Conservation (phyloP, 2,113 vertebrate species). For the Numida meleagris region DNA sequence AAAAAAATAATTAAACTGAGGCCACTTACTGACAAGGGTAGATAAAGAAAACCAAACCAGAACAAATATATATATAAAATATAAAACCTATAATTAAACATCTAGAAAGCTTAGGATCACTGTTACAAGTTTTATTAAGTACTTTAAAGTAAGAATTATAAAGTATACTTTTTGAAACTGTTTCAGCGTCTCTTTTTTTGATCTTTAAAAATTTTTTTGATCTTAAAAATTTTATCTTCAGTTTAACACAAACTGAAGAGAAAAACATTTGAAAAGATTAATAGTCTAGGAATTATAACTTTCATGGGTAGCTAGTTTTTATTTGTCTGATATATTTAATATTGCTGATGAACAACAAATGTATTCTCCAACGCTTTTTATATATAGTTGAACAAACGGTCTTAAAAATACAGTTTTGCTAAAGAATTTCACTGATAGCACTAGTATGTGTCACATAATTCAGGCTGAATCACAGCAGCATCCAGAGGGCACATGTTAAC, state of each 20-base stretch:
- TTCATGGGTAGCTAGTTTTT: not conserved
- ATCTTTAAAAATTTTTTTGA: not conserved
- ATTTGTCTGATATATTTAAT: not conserved
- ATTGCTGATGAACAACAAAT: not conserved
- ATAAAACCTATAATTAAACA: not conserved
- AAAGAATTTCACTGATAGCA: not conserved
- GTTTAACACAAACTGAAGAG: not conserved
- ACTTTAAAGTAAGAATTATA: not conserved
- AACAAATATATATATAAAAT: not conserved
- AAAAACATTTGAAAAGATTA: not conserved
- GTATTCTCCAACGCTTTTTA: not conserved
- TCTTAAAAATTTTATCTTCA: not conserved
- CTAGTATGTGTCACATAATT: not conserved
- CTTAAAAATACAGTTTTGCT: not conserved
- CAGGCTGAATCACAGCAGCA: not conserved
- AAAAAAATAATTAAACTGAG: constrained; percentile 2
- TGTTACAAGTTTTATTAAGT: not conserved
- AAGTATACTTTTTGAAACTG: not conserved
- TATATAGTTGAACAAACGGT: not conserved
- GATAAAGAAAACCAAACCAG: not conserved
- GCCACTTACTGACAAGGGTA: constrained; percentile 20
- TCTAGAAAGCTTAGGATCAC: not conserved
- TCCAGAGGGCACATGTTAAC: accelerated
- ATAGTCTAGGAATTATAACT: not conserved
- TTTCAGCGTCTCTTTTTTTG: not conserved